A percentile compares a stretch with the other conserved stretches of the same genome.
Conservation (phyloP, 2,797 vertebrate genomes). For the Tachyglossus aculeatus region DNA sequence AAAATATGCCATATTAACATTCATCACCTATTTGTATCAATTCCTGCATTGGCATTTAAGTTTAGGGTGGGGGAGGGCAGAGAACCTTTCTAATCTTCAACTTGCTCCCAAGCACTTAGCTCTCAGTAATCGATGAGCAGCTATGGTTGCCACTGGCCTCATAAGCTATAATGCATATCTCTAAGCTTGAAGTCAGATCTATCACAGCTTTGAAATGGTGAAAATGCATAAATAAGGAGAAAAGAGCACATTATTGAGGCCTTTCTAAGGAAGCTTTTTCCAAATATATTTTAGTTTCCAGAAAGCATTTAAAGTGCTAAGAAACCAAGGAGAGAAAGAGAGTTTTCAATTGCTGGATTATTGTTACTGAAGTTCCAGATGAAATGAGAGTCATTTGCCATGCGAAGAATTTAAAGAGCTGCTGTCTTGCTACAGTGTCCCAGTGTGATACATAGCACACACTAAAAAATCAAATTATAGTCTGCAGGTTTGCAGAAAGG, state of each 20-base stretch:
- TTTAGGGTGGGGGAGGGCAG: no score
- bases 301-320: neutral
- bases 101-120: no score
- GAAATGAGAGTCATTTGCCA: neutral
- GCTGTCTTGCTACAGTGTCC: neutral
- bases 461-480: neutral
- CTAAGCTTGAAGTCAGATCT: neutral
- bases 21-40: no score
- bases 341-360: neutral
- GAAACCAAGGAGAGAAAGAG: neutral
- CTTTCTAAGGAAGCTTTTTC: neutral
- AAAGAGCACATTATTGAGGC: neutral
- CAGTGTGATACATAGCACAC: neutral
- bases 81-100: no score
- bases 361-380: neutral
- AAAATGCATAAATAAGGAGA: neutral
- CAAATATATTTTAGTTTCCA: neutral
- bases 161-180: neutral
- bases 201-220: neutral
- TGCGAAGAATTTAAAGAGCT: neutral
- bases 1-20: no score
- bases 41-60: no score
- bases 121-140: neutral
- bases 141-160: neutral
- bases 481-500: neutral